phyloP scores from a whole-genome alignment of 1,140 invertebrate species.

The Nebria ingens region DNA sequence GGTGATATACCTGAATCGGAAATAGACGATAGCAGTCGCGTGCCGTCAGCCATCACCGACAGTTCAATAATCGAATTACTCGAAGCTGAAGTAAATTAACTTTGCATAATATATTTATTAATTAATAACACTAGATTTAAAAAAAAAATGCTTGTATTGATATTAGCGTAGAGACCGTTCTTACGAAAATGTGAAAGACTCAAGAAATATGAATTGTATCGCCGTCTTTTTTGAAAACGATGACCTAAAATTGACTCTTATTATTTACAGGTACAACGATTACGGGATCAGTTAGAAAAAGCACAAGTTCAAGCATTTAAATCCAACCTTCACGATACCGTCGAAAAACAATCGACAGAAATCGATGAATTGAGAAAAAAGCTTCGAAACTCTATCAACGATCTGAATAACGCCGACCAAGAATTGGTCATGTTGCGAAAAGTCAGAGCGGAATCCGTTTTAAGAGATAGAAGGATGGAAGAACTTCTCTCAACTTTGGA shows the following conservation, averaged over 20 bases:
- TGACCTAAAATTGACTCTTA: too few relatives aligned
- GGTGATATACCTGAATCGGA: constrained; percentile 26
- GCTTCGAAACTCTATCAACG: constrained; percentile 37
- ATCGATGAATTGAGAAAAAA: constrained; percentile 62
- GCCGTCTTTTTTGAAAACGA: too few relatives aligned
- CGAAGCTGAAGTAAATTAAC: constrained; percentile 46
- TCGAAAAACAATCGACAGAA: constrained; percentile 55
- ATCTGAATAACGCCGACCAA: constrained; percentile 26
- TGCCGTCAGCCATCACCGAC: background rate
- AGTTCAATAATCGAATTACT: constrained; percentile 38
- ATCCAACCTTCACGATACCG: constrained; percentile 36
- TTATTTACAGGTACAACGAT: too few relatives aligned
- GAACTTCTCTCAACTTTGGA: constrained; percentile 55
- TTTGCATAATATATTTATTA: too few relatives aligned
- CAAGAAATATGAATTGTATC: too few relatives aligned
- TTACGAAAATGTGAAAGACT: too few relatives aligned
- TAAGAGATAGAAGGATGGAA: constrained; percentile 59
- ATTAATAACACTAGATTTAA: too few relatives aligned
- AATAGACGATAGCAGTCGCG: background rate
- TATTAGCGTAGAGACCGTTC: too few relatives aligned
- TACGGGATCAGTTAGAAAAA: constrained; percentile 40
- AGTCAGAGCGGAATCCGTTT: constrained; percentile 46
- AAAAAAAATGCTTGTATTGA: too few relatives aligned
- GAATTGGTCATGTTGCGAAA: constrained; percentile 47
- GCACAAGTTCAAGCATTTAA: background rate